Evolutionary conservation across 2,888 invertebrate genomes (phyloP), one percentile per base, ranked within the genome.

Genomic region (Embidobia sp.): DNA sequence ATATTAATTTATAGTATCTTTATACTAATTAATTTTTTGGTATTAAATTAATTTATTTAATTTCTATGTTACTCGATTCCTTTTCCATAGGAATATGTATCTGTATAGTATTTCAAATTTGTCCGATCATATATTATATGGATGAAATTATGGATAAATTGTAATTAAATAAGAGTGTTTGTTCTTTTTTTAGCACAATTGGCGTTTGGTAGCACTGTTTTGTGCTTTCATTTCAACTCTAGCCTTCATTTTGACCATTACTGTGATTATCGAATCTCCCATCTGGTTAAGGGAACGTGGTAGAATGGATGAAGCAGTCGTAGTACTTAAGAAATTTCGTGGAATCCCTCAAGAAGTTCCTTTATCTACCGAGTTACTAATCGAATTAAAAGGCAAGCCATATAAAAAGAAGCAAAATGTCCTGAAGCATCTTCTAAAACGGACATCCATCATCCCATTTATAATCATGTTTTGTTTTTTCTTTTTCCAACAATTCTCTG

Each of bases 401-500:
- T 78, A 78, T n/a, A 55, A 73, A 27, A 82, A 83, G 40, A 82
- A 83, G 7, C 83, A 85, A 51, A 83, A 83, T 6, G 57, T 84
- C n/a, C 13, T 78, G 29, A 84, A 84, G 8, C 87, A 85, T 8
- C 53, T 91, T 4, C 49, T 84, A 4, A 85, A 88, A 57, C 89
- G 90, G 0, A 88, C 88, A 48, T 90, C 90, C 1, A 83, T 90
- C 37, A 88, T 90, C 55, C 92, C 92, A 0, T 90, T 92, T 53
- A 37, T 85, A 4, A 88, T 92, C 7, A 90, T 92, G 81, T 78
- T 90, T 1, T 73, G 83, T 0, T 92, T 89, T 81, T 92, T 92
- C 83, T 90, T 92, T 77, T 92, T 92, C 81, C 92, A 92, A 82
- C 93, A 93, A 83, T 91, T 92, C 75, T 90, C 91, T 2, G 93